phyloP scores from a whole-genome alignment of 1,140 invertebrate genomes.

The Drosophila aff. region DNA sequence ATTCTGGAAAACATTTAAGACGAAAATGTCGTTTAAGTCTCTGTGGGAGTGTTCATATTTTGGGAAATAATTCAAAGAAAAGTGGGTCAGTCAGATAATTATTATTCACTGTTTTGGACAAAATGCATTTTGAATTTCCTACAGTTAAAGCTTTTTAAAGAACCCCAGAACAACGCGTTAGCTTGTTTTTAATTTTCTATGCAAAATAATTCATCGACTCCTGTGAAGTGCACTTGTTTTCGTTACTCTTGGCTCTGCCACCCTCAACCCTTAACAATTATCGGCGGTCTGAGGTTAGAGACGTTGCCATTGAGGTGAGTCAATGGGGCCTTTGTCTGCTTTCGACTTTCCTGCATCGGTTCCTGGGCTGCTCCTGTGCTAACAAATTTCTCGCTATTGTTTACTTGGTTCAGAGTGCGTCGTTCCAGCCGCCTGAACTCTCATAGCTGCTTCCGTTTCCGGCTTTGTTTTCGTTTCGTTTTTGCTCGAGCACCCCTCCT shows the following conservation, averaged over 20 bases:
- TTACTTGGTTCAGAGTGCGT: constrained; percentile 56
- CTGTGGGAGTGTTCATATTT: background rate
- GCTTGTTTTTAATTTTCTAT: background rate
- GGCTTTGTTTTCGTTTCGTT: constrained; percentile 68
- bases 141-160: background rate
- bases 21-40: background rate
- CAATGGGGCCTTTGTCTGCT: constrained; percentile 34
- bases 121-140: background rate
- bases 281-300: constrained; percentile 1
- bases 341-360: constrained; percentile 37
- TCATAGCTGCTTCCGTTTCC: constrained; percentile 69
- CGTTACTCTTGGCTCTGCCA: constrained; percentile 5
- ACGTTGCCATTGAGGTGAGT: constrained; percentile 16
- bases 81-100: background rate
- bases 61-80: too few relatives aligned
- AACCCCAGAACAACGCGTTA: background rate
- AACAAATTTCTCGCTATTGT: constrained; percentile 57
- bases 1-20: background rate
- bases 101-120: background rate
- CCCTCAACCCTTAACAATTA: constrained; percentile 9
- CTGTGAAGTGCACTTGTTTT: constrained; percentile 14
- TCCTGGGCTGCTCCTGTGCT: constrained; percentile 17
- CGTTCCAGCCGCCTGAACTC: constrained; percentile 54
- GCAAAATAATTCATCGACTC: constrained; percentile 26
- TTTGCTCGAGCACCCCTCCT: constrained; percentile 19